Percentiles rank a stretch among this genome's conserved stretches.
Conservation (phyloP, 2,113 vertebrate genomes). For the Pterocles orientalis region DNA sequence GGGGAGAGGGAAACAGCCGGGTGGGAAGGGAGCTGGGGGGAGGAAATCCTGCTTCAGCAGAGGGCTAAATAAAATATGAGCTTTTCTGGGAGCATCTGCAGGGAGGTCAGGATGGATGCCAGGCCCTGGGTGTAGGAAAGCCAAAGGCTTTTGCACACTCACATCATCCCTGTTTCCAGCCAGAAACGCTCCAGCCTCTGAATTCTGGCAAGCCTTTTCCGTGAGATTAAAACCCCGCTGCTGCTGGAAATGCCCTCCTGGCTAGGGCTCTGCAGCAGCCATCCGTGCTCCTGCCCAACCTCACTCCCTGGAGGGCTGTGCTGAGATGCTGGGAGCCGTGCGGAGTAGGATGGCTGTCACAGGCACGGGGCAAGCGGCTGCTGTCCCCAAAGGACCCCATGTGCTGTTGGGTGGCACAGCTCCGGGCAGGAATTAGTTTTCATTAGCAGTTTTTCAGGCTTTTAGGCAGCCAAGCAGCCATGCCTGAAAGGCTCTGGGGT, state of each 20-base stretch:
- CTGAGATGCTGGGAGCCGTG: not conserved
- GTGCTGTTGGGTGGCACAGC: fast-evolving
- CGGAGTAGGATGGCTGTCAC: not conserved
- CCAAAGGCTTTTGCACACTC: not conserved
- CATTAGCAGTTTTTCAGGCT: conserved; percentile 43
- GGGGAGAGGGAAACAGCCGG: not conserved
- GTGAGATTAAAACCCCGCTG: not conserved
- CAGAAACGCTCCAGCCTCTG: not conserved
- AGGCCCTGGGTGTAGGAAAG: not conserved
- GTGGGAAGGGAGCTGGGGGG: not conserved
- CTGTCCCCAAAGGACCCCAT: fast-evolving
- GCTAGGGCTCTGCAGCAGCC: not conserved
- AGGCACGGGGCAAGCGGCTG: fast-evolving
- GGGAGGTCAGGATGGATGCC: not conserved
- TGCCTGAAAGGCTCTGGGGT: conserved; percentile 16
- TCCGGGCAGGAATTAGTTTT: not conserved
- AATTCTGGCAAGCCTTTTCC: not conserved
- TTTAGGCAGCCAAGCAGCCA: conserved; percentile 57
- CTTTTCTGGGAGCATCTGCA: not conserved
- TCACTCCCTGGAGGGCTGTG: not conserved
- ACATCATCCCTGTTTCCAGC: not conserved
- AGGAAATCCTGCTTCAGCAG: not conserved
- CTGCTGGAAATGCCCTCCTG: not conserved
- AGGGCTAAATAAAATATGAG: not conserved
- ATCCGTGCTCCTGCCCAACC: fast-evolving